phyloP scores from a whole-genome alignment of 2,888 invertebrate species.

The Synergus laeviventris region DNA sequence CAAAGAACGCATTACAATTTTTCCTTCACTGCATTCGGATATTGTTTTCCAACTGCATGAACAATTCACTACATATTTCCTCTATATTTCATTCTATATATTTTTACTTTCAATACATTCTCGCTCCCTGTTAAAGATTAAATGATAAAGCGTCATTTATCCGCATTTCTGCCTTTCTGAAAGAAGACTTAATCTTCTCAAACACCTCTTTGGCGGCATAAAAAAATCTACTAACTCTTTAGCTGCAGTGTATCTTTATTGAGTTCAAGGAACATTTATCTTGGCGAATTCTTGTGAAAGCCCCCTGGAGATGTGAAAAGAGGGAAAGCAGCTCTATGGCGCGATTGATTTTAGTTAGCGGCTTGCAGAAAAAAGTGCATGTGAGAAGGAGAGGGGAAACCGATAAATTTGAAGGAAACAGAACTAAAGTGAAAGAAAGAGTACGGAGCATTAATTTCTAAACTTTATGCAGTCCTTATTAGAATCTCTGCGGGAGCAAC shows the following conservation, averaged over 20 bases:
- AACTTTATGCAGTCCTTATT: slow-evolving; percentile 41
- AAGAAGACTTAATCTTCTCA: slow-evolving; percentile 25
- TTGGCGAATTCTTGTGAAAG: slow-evolving; percentile 32
- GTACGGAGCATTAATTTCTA: slow-evolving; percentile 33
- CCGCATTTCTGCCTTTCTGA: slow-evolving; percentile 19
- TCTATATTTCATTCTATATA: neutral
- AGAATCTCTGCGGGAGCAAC: slow-evolving; percentile 37
- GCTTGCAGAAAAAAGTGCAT: slow-evolving; percentile 34
- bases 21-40: slow-evolving; percentile 23
- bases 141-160: neutral
- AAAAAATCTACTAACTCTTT: slow-evolving; percentile 12
- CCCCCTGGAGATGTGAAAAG: slow-evolving; percentile 33
- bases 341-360: slow-evolving; percentile 39
- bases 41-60: slow-evolving; percentile 18
- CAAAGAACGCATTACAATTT: slow-evolving; percentile 12
- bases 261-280: slow-evolving; percentile 26
- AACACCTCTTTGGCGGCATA: slow-evolving; percentile 4
- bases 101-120: neutral
- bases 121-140: neutral
- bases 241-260: slow-evolving; percentile 35
- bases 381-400: slow-evolving; percentile 23
- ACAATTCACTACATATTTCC: neutral
- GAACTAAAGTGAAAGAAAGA: slow-evolving; percentile 27
- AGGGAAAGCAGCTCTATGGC: slow-evolving; percentile 29
- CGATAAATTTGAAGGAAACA: slow-evolving; percentile 31